Percentiles rank a stretch among this genome's conserved stretches.
phyloP scores from a whole-genome alignment of 2,888 invertebrate species.

The Cheilosia variabilis region DNA sequence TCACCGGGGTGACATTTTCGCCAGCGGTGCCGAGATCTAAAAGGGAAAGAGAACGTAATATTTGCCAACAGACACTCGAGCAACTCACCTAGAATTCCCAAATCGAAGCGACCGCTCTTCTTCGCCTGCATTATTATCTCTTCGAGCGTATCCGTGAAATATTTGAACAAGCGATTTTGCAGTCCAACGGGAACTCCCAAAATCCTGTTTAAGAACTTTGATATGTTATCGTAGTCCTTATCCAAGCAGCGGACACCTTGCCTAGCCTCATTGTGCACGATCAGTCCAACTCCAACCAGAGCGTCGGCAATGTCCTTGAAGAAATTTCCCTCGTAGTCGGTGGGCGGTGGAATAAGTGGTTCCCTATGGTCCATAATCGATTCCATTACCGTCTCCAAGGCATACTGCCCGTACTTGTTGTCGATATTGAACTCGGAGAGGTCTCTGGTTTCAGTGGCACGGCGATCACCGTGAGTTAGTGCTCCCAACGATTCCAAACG shows the following conservation, averaged over 20 bases:
- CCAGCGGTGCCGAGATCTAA: slow-evolving; percentile 94
- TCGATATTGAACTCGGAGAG: slow-evolving; percentile 99
- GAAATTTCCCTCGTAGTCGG: slow-evolving; percentile 96
- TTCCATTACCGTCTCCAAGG: slow-evolving; percentile 97
- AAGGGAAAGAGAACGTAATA: not conserved
- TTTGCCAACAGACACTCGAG: no score
- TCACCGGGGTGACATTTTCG: slow-evolving; percentile 93
- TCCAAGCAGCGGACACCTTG: slow-evolving; percentile 92
- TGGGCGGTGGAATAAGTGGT: slow-evolving; percentile 92
- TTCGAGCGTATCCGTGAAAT: slow-evolving; percentile 97
- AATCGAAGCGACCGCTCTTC: slow-evolving; percentile 96
- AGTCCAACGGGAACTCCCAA: slow-evolving; percentile 98
- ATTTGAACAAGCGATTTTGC: slow-evolving; percentile 98
- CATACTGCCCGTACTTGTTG: slow-evolving; percentile 97
- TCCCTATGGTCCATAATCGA: slow-evolving; percentile 95
- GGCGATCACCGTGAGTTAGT: slow-evolving; percentile 98
- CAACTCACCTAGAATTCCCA: slow-evolving; percentile 90
- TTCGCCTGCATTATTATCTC: slow-evolving; percentile 97
- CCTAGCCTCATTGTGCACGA: slow-evolving; percentile 92
- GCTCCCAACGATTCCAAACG: slow-evolving; percentile 98
- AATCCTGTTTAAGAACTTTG: slow-evolving; percentile 98
- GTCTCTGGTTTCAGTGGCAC: slow-evolving; percentile 98
- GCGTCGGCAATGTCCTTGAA: slow-evolving; percentile 97
- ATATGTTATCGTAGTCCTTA: slow-evolving; percentile 98
- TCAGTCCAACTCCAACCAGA: slow-evolving; percentile 97